phyloP scores from a whole-genome alignment of 2,797 vertebrate genomes.

The Neosilurus mollespiculum region DNA sequence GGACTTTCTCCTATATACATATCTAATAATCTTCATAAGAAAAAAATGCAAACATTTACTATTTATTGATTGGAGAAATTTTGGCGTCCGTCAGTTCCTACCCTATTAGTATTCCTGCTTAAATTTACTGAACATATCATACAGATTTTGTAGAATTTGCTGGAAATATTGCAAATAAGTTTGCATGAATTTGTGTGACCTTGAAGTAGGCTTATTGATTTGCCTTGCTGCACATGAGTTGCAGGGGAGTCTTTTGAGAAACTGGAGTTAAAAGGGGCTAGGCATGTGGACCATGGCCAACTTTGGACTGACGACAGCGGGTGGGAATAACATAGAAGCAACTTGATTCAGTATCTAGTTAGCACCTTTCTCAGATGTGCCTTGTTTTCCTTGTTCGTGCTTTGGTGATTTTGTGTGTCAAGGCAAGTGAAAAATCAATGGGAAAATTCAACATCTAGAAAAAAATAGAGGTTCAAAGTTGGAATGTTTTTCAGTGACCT shows the following conservation, averaged over 20 bases:
- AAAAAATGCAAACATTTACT: neutral
- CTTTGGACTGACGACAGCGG: slow-evolving; percentile 49
- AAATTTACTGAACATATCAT: slow-evolving; percentile 9
- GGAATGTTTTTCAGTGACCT: slow-evolving; percentile 51
- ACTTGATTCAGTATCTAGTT: slow-evolving; percentile 48
- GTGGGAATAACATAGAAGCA: slow-evolving; percentile 45
- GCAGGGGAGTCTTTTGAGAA: slow-evolving; percentile 40
- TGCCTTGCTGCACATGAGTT: slow-evolving; percentile 40
- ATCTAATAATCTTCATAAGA: neutral
- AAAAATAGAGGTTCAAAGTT: slow-evolving; percentile 46
- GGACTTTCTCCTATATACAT: neutral
- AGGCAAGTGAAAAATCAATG: slow-evolving; percentile 44
- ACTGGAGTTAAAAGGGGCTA: slow-evolving; percentile 41
- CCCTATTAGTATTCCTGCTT: neutral
- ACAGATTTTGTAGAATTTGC: slow-evolving; percentile 9
- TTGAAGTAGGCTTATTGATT: slow-evolving; percentile 45
- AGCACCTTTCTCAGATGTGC: slow-evolving; percentile 47
- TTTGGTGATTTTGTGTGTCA: slow-evolving; percentile 50
- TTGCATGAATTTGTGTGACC: slow-evolving; percentile 38
- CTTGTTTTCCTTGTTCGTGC: slow-evolving; percentile 49
- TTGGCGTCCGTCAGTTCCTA: neutral
- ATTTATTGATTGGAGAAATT: neutral
- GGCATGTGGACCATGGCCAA: slow-evolving; percentile 42
- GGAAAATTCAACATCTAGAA: slow-evolving; percentile 47
- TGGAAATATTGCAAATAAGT: neutral